Conservation (phyloP, 2,113 vertebrate genomes). For the Geococcyx californianus region DNA sequence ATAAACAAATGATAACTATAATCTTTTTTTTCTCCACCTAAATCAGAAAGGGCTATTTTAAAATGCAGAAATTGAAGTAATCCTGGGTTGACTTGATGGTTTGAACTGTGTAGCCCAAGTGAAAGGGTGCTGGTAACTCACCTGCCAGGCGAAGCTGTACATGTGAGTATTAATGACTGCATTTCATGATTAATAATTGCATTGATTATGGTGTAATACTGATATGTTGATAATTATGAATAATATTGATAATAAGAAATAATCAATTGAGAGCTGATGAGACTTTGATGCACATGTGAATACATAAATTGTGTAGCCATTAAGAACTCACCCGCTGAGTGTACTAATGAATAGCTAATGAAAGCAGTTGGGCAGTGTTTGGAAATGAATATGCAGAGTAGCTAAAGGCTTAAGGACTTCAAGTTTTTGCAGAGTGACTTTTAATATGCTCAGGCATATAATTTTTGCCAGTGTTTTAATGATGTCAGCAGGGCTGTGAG, state of each 20-base stretch:
- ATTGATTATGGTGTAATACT: background rate
- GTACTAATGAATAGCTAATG: background rate
- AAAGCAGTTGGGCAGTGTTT: background rate
- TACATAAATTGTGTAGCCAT: background rate
- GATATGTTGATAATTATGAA: background rate
- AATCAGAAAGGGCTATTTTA: background rate
- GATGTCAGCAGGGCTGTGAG: background rate
- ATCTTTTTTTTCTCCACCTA: no score
- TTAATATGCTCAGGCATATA: background rate
- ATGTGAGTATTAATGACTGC: background rate
- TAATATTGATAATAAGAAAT: background rate
- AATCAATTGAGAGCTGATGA: background rate
- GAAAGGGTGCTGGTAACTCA: background rate
- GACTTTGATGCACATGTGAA: background rate
- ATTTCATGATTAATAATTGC: background rate
- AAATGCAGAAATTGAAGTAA: background rate
- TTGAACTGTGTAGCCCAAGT: background rate
- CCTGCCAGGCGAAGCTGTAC: background rate
- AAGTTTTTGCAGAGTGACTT: background rate
- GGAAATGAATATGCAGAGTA: background rate
- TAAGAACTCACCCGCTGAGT: background rate
- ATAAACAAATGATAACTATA: background rate
- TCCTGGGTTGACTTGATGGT: background rate
- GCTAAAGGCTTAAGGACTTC: background rate
- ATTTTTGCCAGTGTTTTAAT: background rate